A percentile compares a stretch with the other conserved stretches of the same genome.
phyloP scores from a whole-genome alignment of 2,113 vertebrate species.

The Benitochromis conjunctus region DNA sequence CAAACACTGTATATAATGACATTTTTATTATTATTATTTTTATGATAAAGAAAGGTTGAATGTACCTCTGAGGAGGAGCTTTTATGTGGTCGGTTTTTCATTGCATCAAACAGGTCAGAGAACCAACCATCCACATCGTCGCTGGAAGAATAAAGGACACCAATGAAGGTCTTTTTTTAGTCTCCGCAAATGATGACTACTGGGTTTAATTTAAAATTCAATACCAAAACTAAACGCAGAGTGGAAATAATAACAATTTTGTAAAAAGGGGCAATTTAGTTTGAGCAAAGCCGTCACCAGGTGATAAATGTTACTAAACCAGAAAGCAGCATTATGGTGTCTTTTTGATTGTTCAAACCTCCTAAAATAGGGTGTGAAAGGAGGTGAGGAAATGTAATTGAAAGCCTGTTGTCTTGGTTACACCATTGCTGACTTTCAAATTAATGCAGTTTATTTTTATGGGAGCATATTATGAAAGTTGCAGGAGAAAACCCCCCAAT shows the following conservation, averaged over 20 bases:
- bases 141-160: constrained; percentile 24
- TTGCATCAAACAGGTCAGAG: constrained; percentile 37
- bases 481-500: not conserved
- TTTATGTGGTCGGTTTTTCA: constrained; percentile 33
- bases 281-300: not conserved
- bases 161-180: not conserved
- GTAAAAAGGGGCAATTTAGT: not conserved
- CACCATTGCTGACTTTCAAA: not conserved
- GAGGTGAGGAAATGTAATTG: not conserved
- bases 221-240: not conserved
- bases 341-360: not conserved
- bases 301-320: not conserved
- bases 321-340: not conserved
- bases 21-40: not conserved
- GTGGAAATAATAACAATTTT: not conserved
- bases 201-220: constrained; percentile 21
- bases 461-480: not conserved
- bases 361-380: not conserved
- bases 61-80: constrained; percentile 10
- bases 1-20: not conserved
- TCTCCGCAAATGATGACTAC: not conserved
- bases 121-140: constrained; percentile 60
- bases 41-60: not conserved
- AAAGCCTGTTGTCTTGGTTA: not conserved
- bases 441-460: not conserved